phyloP scores from a whole-genome alignment of 2,888 invertebrate species.

The Philereme vetulata region DNA sequence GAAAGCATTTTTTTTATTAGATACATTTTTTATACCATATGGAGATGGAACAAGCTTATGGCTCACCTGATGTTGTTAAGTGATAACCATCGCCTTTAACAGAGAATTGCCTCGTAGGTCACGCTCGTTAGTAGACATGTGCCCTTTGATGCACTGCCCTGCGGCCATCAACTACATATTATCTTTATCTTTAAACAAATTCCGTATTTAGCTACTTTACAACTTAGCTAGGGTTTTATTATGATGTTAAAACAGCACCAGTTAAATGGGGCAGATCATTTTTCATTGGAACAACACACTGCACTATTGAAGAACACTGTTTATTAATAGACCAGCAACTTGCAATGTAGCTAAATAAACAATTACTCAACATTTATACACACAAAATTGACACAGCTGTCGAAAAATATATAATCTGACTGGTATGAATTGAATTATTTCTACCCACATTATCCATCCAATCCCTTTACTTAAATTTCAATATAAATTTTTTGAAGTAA shows the following conservation, averaged over 20 bases:
- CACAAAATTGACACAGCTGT: slow-evolving; percentile 2
- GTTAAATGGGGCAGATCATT: too few relatives aligned
- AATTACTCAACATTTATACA: slow-evolving; percentile 1
- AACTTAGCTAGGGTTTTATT: neutral
- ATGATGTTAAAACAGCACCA: neutral
- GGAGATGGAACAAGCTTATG: too few relatives aligned
- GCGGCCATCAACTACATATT: too few relatives aligned
- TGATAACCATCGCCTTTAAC: too few relatives aligned
- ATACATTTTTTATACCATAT: neutral
- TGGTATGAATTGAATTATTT: neutral
- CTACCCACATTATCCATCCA: too few relatives aligned
- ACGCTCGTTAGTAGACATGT: too few relatives aligned
- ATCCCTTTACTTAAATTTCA: too few relatives aligned
- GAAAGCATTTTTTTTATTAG: slow-evolving; percentile 15
- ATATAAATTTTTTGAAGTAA: too few relatives aligned
- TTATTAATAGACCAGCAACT: neutral
- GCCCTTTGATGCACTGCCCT: too few relatives aligned
- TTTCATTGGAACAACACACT: neutral
- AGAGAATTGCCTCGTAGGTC: too few relatives aligned
- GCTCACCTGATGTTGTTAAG: too few relatives aligned
- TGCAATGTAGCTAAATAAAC: slow-evolving; percentile 20
- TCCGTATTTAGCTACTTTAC: slow-evolving; percentile 6
- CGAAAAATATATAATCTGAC: slow-evolving; percentile 1
- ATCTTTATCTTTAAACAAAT: too few relatives aligned
- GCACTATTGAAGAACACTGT: neutral